Conservation (phyloP, 2,797 vertebrate species). For the Tauraco hartlaubi region DNA sequence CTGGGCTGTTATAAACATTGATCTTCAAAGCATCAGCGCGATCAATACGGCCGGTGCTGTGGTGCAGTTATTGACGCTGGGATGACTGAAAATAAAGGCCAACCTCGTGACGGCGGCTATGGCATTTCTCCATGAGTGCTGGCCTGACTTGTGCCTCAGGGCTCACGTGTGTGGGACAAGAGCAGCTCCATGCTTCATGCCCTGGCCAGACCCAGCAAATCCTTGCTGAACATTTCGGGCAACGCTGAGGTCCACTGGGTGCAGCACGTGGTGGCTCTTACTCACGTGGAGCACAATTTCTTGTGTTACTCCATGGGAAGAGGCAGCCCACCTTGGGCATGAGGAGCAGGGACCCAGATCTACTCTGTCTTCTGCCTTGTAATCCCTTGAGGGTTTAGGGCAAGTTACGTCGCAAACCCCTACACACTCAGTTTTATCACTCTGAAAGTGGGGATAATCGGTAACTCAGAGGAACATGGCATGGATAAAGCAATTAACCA, state of each 20-base stretch:
- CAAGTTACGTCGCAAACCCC: background rate
- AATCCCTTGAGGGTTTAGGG: background rate
- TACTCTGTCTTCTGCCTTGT: background rate
- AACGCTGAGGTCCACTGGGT: background rate
- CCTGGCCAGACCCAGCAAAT: background rate
- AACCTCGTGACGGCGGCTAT: accelerated
- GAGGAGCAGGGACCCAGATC: background rate
- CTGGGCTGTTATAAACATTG: background rate
- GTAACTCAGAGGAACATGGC: constrained; percentile 30
- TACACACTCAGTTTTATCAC: background rate
- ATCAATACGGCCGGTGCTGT: background rate
- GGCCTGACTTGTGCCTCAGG: background rate
- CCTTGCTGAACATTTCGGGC: background rate
- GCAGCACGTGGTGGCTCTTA: accelerated
- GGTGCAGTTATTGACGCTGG: accelerated
- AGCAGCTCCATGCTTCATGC: accelerated
- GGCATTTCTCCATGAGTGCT: background rate
- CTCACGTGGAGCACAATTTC: background rate
- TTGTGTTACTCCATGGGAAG: background rate
- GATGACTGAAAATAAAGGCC: constrained; percentile 5
- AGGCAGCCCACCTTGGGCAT: background rate
- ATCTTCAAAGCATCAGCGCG: background rate
- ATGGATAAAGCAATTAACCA: constrained; percentile 54
- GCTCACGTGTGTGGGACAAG: accelerated
- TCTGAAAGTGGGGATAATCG: constrained; percentile 42